Evolutionary conservation across 1,140 invertebrate genomes (phyloP), one percentile per base, ranked within the genome.

Genomic region (Megalonaias nervosa): DNA sequence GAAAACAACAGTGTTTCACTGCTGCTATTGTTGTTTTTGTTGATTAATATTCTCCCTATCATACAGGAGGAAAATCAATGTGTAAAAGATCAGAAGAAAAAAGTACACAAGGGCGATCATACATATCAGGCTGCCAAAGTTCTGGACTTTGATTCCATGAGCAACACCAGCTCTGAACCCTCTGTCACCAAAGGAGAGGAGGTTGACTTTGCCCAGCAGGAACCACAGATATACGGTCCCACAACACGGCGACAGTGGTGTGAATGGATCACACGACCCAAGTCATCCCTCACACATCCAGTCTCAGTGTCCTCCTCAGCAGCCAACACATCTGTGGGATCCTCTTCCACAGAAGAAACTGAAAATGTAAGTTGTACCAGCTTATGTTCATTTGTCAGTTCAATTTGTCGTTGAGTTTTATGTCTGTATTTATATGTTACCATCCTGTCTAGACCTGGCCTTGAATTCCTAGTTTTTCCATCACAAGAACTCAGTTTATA

Each of bases 211-310:
- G 38, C 38, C 38, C 6, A 9, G 38, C 38, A 48, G 6, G 38
- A 48, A 85, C 65, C 87, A 88, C 70, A 89, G 89, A 81, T 92
- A 58, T 92, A 91, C 83, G 94, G 94, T 21, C 93, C 94, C 6
- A 95, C 94, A 59, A 95, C 94, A 1, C 91, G 95, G 14, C 92
- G 93, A 81, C 94, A 94, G 58, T 95, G 95, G 95, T 94, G 93
- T 26, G 94, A 95, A 87, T 94, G 93, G 92, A 85, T 91, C 68
- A 69, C 6, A 48, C 38, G 38, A 11, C 38, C 81, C 73, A 87
- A 85, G 70, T 82, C 85, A 60, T 68, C 71, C 60, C 68, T 67
- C 38, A 74, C 59, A 23, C 70, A 48, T 56, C 70, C 74, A 60
- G 58, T 67, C 58, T 64, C 31, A 48, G 12, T n/a, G 66, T 26